Evolutionary conservation across 2,113 vertebrate species (phyloP), one percentile per base, ranked within the genome.

Genomic region (Nycticryphes semicollaris): DNA sequence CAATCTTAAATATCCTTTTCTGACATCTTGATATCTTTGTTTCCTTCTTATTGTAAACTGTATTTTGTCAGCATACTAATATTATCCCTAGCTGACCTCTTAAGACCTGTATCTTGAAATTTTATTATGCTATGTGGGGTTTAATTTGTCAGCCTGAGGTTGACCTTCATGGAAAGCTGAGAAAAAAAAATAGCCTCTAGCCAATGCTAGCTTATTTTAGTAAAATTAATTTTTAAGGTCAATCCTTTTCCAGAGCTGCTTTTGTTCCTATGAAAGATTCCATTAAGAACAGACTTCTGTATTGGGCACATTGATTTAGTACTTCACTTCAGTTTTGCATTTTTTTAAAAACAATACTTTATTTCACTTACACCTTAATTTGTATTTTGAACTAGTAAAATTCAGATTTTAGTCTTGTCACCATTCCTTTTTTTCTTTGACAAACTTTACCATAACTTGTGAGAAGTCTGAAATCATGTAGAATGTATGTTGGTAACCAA

Each of bases 211-310:
- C 12, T 87, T 87, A 64, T 75, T 91, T 90, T 73, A 90, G 28
- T 67, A 90, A 96, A 95, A 91, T 70, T 87, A 90, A 68, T 90
- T 93, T 95, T 90, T 92, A 89, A 93, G 84, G 89, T 81, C 72
- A 80, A 1, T 41, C 33, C 48, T 87, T 93, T 94, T 64, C 50
- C 30, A 54, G 56, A 83, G 60, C n/a, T 82, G 35, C 25, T 24
- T 86, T 90, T 79, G 30, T 87, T 96, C 64, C 37, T 50, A 0
- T 37, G 35, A 87, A 93, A 77, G 23, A 86, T 56, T 64, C 70
- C 51, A 18, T 54, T 57, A 57, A 53, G 31, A 77, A 30, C 20
- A 64, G 47, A 18, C 86, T 91, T 86, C 56, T 72, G 6, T 64
- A 45, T 43, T 72, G 66, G 16, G 57, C 7, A 12, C 8, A 18